Conservation (phyloP, 2,113 vertebrate species). For the Spea multiplicata region DNA sequence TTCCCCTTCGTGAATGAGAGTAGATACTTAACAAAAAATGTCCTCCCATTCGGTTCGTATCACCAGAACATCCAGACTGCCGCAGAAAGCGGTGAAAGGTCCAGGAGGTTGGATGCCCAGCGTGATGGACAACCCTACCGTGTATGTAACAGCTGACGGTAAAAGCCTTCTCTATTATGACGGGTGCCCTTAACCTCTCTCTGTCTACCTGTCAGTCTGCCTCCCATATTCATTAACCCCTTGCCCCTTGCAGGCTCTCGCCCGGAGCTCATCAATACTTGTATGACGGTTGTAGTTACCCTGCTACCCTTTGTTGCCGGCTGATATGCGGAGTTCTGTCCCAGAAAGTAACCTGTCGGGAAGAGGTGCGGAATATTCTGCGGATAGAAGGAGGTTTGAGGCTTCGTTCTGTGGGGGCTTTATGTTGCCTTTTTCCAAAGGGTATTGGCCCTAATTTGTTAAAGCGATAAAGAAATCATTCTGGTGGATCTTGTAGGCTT, state of each 20-base stretch:
- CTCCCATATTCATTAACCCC: slow-evolving; percentile 39
- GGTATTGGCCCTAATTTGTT: too few species aligned
- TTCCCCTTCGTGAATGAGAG: neutral
- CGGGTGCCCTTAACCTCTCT: slow-evolving; percentile 31
- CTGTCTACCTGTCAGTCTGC: slow-evolving; percentile 25
- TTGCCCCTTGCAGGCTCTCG: neutral
- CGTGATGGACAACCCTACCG: slow-evolving; percentile 9
- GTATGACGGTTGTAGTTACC: slow-evolving; percentile 5
- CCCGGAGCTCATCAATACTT: slow-evolving; percentile 8
- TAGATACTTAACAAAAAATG: neutral
- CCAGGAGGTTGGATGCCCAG: neutral
- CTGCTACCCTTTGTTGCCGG: neutral
- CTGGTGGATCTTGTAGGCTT: too few species aligned
- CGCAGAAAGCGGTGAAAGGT: neutral
- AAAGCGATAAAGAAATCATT: too few species aligned
- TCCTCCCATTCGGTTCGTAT: neutral
- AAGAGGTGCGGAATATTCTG: too few species aligned
- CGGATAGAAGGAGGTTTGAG: too few species aligned
- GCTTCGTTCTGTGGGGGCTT: too few species aligned
- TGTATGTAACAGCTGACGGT: slow-evolving; percentile 14
- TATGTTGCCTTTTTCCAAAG: too few species aligned
- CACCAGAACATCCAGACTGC: neutral
- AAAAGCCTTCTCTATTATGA: slow-evolving; percentile 18
- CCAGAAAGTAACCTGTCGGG: too few species aligned
- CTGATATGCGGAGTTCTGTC: too few species aligned